Conservation (phyloP, 2,113 vertebrate species). For the Nannospalax galili region DNA sequence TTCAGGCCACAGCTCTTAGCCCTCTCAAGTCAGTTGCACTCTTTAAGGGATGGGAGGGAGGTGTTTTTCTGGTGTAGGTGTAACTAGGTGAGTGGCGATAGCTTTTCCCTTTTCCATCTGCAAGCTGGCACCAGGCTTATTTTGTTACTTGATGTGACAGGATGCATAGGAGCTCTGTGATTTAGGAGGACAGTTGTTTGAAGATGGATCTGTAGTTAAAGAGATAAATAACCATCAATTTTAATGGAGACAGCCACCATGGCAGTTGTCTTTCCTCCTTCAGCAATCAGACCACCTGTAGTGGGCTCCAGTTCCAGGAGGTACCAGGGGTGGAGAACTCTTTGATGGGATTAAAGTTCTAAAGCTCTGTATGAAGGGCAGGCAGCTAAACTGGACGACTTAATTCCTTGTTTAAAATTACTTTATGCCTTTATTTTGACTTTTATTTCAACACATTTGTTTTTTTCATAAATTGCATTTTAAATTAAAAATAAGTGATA, state of each 20-base stretch:
- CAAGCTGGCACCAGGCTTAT: not conserved
- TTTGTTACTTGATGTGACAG: not conserved
- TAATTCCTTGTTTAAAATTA: not conserved
- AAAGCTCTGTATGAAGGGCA: not conserved
- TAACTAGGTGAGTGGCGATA: not conserved
- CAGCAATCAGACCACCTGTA: not conserved
- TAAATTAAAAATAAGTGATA: not conserved
- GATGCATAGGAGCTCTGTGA: not conserved
- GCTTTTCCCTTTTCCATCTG: not conserved
- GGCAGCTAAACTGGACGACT: not conserved
- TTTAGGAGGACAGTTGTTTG: not conserved
- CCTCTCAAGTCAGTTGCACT: not conserved
- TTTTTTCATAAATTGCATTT: not conserved
- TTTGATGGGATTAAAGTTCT: not conserved
- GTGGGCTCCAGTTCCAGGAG: not conserved
- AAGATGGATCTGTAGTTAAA: not conserved
- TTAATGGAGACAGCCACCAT: not conserved
- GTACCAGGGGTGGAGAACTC: not conserved
- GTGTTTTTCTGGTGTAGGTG: not conserved
- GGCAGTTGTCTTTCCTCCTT: not conserved
- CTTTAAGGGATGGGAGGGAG: not conserved
- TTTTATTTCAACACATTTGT: not conserved
- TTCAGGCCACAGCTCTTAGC: not conserved
- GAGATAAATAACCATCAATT: not conserved
- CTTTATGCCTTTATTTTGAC: conserved; percentile 1